A percentile compares a stretch with the other conserved stretches of the same genome.
Evolutionary conservation across 1,140 invertebrate genomes (phyloP).

Genomic region (Ips typographus): DNA sequence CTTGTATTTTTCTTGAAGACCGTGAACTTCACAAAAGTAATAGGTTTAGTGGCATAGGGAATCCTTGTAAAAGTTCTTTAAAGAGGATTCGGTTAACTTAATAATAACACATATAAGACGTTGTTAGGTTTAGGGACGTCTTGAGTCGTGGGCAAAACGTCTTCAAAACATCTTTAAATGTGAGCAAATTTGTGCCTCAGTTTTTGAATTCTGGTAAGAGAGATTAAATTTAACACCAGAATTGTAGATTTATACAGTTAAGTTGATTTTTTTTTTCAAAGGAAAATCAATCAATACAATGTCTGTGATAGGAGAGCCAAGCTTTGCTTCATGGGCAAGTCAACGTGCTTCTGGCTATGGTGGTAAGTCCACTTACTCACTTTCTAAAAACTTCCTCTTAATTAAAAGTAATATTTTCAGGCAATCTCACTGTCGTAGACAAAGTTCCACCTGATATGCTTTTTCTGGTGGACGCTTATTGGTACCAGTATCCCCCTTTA

Average conservation of each 20-base stretch:
- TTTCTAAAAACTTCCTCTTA: background rate
- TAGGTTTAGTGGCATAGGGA: background rate
- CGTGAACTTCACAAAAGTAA: slow-evolving; percentile 5
- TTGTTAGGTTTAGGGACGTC: background rate
- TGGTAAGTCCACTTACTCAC: slow-evolving; percentile 18
- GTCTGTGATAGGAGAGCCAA: slow-evolving; percentile 52
- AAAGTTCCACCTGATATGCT: slow-evolving; percentile 72
- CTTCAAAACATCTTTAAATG: slow-evolving; percentile 21
- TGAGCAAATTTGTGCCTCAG: slow-evolving; percentile 4
- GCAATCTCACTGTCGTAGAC: slow-evolving; percentile 73
- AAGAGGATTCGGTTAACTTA: slow-evolving; percentile 10
- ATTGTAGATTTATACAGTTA: no score
- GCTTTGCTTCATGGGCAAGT: slow-evolving; percentile 46
- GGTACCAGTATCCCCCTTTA: slow-evolving; percentile 75
- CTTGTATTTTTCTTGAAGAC: background rate
- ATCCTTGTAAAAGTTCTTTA: background rate
- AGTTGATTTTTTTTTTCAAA: background rate
- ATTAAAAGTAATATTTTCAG: slow-evolving; percentile 7
- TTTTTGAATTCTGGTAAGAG: slow-evolving; percentile 4
- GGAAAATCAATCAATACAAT: slow-evolving; percentile 40
- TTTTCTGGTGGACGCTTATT: slow-evolving; percentile 69
- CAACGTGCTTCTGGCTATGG: slow-evolving; percentile 37
- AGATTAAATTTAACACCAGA: background rate
- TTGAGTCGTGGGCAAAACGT: slow-evolving; percentile 26
- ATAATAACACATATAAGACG: slow-evolving; percentile 11